phyloP scores from a whole-genome alignment of 2,113 vertebrate species.

The Nanorana parkeri region DNA sequence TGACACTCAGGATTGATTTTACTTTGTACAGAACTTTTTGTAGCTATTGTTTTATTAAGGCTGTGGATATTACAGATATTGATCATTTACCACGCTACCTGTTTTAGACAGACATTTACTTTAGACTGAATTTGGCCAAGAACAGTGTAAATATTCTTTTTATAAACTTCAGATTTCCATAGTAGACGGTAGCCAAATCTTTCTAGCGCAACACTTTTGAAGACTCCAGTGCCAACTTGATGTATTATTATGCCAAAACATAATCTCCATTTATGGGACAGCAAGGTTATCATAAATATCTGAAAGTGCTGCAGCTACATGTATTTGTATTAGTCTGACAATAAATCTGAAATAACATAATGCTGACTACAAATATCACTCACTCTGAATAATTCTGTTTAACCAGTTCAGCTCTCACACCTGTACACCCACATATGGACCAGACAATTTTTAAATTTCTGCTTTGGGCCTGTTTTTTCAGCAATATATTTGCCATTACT shows the following conservation, averaged over 20 bases:
- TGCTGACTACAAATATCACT: not conserved
- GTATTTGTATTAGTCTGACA: constrained; percentile 55
- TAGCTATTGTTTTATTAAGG: too few species aligned
- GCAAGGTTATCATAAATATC: constrained; percentile 7
- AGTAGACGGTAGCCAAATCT: not conserved
- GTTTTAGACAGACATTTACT: too few species aligned
- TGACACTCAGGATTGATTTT: too few species aligned
- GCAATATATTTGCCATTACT: too few species aligned
- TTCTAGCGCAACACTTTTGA: not conserved
- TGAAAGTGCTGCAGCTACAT: not conserved
- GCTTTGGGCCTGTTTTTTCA: too few species aligned
- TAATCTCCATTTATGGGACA: constrained; percentile 55
- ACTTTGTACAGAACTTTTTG: too few species aligned
- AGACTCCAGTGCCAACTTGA: not conserved
- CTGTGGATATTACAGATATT: too few species aligned
- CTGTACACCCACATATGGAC: too few species aligned
- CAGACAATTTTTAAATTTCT: too few species aligned
- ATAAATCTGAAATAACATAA: constrained; percentile 54
- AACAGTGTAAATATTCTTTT: not conserved
- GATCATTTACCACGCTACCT: too few species aligned
- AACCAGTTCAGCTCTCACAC: not conserved
- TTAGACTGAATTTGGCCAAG: too few species aligned
- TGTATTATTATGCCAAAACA: constrained; percentile 12
- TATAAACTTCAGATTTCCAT: not conserved
- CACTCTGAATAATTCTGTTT: not conserved